Conservation (phyloP, 1,140 invertebrate species). For the Helicoverpa zea region DNA sequence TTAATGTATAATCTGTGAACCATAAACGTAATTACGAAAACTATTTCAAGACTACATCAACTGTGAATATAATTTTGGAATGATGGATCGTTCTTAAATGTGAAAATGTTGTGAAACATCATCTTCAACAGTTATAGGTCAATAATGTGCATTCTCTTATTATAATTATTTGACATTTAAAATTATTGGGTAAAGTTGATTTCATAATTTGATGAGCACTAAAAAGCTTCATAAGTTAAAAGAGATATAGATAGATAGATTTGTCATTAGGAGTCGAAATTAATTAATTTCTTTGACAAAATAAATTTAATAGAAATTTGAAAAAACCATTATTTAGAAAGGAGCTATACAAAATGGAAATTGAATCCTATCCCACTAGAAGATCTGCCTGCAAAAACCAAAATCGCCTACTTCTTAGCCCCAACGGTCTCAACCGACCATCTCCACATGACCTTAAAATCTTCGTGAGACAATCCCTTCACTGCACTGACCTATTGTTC, state of each 20-base stretch:
- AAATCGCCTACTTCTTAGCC: not conserved
- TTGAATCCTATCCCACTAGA: not conserved
- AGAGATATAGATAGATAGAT: no score
- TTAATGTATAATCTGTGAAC: not conserved
- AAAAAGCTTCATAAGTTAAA: not conserved
- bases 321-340: no score
- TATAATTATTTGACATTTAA: conserved; percentile 16
- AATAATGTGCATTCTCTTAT: conserved; percentile 4
- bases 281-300: no score
- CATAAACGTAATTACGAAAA: not conserved
- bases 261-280: not conserved
- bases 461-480: conserved; percentile 45
- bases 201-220: not conserved
- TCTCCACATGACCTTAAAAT: conserved; percentile 39
- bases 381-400: not conserved
- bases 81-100: conserved; percentile 27
- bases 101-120: conserved; percentile 3
- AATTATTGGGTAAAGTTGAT: not conserved
- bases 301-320: no score
- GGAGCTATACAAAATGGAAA: no score
- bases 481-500: conserved; percentile 51
- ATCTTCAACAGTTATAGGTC: conserved; percentile 1
- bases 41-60: not conserved
- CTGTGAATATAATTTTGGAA: not conserved
- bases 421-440: not conserved